Conservation (phyloP, 2,113 vertebrate genomes). For the Ammodytes marinus region DNA sequence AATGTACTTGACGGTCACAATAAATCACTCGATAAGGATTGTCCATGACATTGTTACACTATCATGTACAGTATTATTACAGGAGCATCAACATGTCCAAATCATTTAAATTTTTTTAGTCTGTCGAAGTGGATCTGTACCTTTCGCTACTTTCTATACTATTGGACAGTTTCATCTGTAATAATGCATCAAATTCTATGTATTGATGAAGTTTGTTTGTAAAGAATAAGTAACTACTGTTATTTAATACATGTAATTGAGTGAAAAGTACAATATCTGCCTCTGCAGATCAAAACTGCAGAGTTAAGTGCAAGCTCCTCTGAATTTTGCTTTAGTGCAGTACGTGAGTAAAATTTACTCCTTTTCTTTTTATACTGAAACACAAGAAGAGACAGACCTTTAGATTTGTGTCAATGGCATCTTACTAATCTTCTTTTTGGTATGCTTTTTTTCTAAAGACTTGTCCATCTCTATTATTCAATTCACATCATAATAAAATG, state of each 20-base stretch:
- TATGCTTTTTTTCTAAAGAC: neutral
- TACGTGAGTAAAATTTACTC: neutral
- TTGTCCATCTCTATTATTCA: neutral
- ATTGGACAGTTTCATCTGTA: neutral
- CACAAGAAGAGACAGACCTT: neutral
- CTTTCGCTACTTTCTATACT: neutral
- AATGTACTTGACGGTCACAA: neutral
- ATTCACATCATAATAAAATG: conserved; percentile 9
- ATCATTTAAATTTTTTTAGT: neutral
- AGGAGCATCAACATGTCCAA: neutral
- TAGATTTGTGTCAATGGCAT: neutral
- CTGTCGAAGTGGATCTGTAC: neutral
- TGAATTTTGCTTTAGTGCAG: neutral
- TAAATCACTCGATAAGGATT: neutral
- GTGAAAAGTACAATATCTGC: neutral
- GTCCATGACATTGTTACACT: neutral
- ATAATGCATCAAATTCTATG: neutral
- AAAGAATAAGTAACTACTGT: neutral
- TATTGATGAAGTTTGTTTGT: neutral
- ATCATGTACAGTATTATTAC: neutral
- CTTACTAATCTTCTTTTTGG: neutral
- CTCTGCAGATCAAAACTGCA: neutral
- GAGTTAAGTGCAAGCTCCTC: neutral
- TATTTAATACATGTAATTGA: neutral
- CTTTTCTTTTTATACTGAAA: neutral